Evolutionary conservation across 2,888 invertebrate genomes (phyloP).

Genomic region (Drosophila meridionalis): DNA sequence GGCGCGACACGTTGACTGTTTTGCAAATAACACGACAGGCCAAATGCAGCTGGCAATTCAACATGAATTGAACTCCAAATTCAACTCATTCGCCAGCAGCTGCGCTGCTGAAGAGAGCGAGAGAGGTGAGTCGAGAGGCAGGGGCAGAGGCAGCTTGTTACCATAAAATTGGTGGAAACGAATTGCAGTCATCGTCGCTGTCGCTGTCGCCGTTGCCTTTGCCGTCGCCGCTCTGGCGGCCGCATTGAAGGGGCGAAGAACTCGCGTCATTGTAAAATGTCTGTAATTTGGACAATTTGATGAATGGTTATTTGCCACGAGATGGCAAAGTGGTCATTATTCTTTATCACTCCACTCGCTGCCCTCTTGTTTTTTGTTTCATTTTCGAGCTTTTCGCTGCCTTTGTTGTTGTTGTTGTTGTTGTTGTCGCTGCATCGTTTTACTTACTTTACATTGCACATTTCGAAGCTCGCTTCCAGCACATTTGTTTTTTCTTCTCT

Average conservation of each 20-base stretch:
- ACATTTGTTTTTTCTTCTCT: constrained; percentile 23
- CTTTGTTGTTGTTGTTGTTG: constrained; percentile 39
- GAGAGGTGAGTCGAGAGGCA: constrained; percentile 7
- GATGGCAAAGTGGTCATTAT: constrained; percentile 85
- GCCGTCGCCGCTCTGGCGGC: constrained; percentile 61
- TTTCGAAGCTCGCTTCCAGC: constrained; percentile 40
- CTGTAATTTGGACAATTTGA: constrained; percentile 85
- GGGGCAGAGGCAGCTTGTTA: constrained; percentile 66
- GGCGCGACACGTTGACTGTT: constrained; percentile 44
- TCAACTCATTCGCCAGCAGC: constrained; percentile 60
- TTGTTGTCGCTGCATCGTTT: constrained; percentile 62
- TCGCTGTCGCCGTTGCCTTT: not conserved
- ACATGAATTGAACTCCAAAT: constrained; percentile 29
- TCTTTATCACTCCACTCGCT: constrained; percentile 77
- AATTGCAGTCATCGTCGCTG: constrained; percentile 79
- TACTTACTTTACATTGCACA: constrained; percentile 66
- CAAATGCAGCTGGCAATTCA: constrained; percentile 57
- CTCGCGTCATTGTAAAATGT: constrained; percentile 84
- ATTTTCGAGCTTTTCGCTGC: constrained; percentile 31
- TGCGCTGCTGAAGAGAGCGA: constrained; percentile 40
- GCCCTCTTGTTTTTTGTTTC: constrained; percentile 33
- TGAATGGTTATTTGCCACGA: constrained; percentile 85
- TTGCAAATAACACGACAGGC: constrained; percentile 23
- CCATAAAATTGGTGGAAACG: constrained; percentile 85
- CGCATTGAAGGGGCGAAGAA: constrained; percentile 42